A percentile compares a stretch with the other conserved stretches of the same genome.
Evolutionary conservation across 2,113 vertebrate species (phyloP).

Genomic region (Ellobius talpinus): DNA sequence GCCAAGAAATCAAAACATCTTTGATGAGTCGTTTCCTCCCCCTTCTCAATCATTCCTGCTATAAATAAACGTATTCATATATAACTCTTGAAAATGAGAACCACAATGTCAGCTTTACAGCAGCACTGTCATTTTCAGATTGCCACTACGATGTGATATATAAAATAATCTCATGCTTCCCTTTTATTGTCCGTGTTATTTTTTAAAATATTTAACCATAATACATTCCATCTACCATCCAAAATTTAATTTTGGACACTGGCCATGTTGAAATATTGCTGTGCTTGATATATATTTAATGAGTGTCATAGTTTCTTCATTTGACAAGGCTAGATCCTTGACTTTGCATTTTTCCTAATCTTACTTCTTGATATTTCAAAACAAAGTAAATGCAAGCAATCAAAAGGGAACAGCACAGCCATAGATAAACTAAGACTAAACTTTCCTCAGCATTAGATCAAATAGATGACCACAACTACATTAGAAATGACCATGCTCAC

Average conservation of each 20-base stretch:
- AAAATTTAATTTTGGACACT: not conserved
- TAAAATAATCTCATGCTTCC: not conserved
- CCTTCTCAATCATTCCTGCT: not conserved
- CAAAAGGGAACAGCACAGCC: conserved; percentile 18
- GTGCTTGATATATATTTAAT: not conserved
- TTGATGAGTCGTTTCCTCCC: conserved; percentile 66
- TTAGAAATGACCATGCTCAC: conserved; percentile 4
- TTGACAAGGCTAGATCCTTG: not conserved
- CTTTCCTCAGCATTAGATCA: not conserved
- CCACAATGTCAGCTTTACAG: not conserved
- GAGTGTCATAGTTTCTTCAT: not conserved
- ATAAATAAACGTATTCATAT: conserved; percentile 69
- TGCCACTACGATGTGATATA: not conserved
- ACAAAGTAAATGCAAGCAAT: conserved; percentile 59
- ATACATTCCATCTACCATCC: not conserved
- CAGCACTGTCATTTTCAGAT: conserved; percentile 11
- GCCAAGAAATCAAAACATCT: conserved; percentile 66
- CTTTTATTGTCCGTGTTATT: not conserved
- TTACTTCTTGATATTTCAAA: conserved; percentile 22
- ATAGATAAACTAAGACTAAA: conserved; percentile 23
- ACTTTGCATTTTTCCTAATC: conserved; percentile 22
- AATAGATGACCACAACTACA: not conserved
- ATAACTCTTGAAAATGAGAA: not conserved
- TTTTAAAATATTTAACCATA: conserved; percentile 27
- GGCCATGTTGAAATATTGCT: not conserved